Base-by-base conservation (phyloP, 2,888 invertebrate species). In the Heteromurus nitidus region DNA sequence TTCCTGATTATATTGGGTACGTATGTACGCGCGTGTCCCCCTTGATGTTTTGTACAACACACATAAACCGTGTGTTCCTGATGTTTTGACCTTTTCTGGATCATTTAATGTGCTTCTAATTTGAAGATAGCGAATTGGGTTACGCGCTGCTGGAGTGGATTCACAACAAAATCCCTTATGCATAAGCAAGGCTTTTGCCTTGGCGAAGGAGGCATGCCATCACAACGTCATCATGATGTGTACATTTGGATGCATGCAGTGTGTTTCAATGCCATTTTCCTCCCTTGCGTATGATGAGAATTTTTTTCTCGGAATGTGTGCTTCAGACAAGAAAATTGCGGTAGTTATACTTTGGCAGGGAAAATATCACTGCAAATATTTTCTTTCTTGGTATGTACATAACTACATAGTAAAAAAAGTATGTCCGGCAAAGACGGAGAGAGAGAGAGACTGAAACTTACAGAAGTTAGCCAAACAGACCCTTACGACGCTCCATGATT, bases 401-500 rank as follows among this genome's bases (percentile, higher is more conserved):
- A n/a, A n/a, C n/a, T n/a, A n/a, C n/a, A n/a, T n/a, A n/a, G 36
- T 36, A 13, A 36, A 13, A 36, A 13, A 36, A 36, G 47, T 11
- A n/a, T 47, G 11, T 47, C 16, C n/a, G 47, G 11, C 47, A 13
- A n/a, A 47, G 16, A 47, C 11, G 47, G n/a, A n/a, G 20, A 62
- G 9, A 28, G 30, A 50, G 26, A 26, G 3, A 16, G 47, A 77
- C 77, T 77, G 3, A 16, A 60, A 77, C 77, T 77, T 77, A 77
- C 77, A 26, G n/a, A n/a, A n/a, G 60, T 69, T 77, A 77, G 30
- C 77, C 77, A 62, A 77, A 77, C 62, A 77, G 77, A 77, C 77
- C 77, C 62, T 77, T 77, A 58, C 77, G 77, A 60, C 69, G 77
- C 50, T 77, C 69, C 69, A 68, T 44, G 62, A 77, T 77, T 47